Conservation (phyloP, 2,888 invertebrate genomes). For the Caradrina kadenii region DNA sequence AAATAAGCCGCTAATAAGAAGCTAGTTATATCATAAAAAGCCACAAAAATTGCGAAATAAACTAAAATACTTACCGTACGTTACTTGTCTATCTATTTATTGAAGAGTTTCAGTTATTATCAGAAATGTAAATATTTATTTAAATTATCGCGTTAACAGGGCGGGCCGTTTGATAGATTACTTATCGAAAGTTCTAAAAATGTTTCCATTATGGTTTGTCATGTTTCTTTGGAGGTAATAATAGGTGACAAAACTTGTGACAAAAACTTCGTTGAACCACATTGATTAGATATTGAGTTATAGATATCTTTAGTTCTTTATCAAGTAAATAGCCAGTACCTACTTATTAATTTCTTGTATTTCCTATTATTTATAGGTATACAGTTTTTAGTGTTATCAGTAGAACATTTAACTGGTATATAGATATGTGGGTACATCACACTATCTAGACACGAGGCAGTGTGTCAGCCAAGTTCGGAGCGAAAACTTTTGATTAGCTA, state of each 20-base stretch:
- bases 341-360: no score
- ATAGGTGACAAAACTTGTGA: slow-evolving; percentile 19
- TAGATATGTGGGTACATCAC: no score
- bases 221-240: slow-evolving; percentile 5
- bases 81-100: background rate
- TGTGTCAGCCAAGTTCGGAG: no score
- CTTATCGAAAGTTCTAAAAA: slow-evolving; percentile 19
- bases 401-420: no score
- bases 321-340: background rate
- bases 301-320: no score
- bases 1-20: no score
- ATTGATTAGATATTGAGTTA: background rate
- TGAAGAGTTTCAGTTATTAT: slow-evolving; percentile 21
- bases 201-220: slow-evolving; percentile 29
- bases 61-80: background rate
- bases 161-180: slow-evolving; percentile 38
- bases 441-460: no score
- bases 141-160: slow-evolving; percentile 31
- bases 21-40: background rate
- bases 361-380: no score
- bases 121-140: slow-evolving; percentile 28
- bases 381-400: no score
- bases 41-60: background rate
- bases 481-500: no score
- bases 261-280: background rate